Base-by-base conservation (phyloP, 2,113 vertebrate genomes). In the Turnix velox region DNA sequence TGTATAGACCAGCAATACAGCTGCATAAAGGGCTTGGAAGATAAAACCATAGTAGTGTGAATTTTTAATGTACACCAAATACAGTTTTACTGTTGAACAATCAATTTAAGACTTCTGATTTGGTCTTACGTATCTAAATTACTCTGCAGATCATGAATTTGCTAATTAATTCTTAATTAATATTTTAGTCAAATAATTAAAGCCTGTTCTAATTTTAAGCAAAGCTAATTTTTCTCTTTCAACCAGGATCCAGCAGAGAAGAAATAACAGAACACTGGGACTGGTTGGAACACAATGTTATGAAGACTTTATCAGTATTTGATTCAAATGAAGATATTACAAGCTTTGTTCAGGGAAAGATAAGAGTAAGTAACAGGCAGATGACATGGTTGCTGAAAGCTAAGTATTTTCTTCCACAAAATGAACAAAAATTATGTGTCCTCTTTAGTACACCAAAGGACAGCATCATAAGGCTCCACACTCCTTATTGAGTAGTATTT, bases 311-410 rank as follows among this genome's bases (percentile, higher is more conserved):
- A 63, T 98, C 98, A 54, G 99, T 99, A 18, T 99, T 99, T 90
- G 99, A 99, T 97, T 99, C 99, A 85, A 99, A 98, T 40, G 98
- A 99, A 96, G 99, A 99, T 97, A 98, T 99, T 97, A 99, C 99
- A 7, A 99, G 99, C 95, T 99, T 99, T 96, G 98, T 99, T 52
- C 99, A 99, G 96, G 99, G 99, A 88, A 99, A 99, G 95, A 99
- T 99, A 81, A 98, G 99, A 96, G 99, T 99, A 98, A 97, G 98
- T 98, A 85, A 43, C 61, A 80, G 55, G 40, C 57, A 78, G 48
- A 7, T 58, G 22, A 13, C 18, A 5, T 62, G 62, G 40, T 5
- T 79, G 27, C 42, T n/a, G 66, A 71, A 46, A 35, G 57, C 52
- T 39, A 18, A 67, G 35, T 77, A 11, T 20, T 59, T 71, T 63